Conservation (phyloP, 2,113 vertebrate genomes). For the Tylochromis polylepis region DNA sequence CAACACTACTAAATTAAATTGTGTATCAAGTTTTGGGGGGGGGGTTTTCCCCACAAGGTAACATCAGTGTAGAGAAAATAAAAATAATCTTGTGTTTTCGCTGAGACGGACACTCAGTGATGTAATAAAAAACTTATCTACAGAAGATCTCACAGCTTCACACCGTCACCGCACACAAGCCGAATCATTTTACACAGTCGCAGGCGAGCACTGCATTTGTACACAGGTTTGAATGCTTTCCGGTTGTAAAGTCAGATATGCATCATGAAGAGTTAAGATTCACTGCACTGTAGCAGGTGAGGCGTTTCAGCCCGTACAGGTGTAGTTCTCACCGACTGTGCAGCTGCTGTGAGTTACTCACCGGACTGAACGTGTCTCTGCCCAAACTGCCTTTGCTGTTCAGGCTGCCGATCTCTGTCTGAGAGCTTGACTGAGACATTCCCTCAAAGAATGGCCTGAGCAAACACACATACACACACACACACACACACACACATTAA, state of each 20-base stretch:
- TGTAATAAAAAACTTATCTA: background rate
- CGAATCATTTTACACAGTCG: background rate
- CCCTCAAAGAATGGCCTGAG: constrained; percentile 90
- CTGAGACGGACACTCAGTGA: background rate
- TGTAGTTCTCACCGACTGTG: background rate
- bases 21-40: background rate
- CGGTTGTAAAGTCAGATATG: background rate
- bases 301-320: background rate
- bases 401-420: constrained; percentile 90
- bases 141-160: background rate
- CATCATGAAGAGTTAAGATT: background rate
- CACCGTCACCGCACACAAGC: background rate
- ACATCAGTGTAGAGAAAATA: background rate
- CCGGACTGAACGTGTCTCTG: constrained; percentile 81
- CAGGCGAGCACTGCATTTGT: background rate
- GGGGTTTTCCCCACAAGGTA: rapidly evolving
- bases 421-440: constrained; percentile 92
- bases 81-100: background rate
- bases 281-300: background rate
- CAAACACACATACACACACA: background rate
- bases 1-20: background rate
- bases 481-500: background rate
- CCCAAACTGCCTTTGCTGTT: constrained; percentile 88
- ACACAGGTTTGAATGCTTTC: background rate
- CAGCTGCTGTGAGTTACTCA: constrained; percentile 60